These are phyloP conservation scores for Sebastes goodei DNA, from an alignment of 2,797 vertebrate genomes.

Conservation along the genomic window DNA sequence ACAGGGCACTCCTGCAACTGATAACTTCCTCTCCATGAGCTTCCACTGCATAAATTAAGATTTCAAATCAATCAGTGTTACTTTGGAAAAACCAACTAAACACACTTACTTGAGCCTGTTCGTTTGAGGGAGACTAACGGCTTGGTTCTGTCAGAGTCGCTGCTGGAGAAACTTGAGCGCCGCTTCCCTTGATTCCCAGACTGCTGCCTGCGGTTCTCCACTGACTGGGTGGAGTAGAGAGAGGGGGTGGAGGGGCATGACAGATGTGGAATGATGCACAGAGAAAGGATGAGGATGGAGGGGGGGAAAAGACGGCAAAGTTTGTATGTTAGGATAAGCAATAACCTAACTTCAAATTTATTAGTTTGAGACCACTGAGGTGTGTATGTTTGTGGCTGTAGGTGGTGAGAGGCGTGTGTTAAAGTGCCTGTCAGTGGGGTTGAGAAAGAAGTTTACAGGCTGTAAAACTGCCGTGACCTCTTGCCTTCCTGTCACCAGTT, in stretches of 20 bases:
- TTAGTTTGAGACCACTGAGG: neutral
- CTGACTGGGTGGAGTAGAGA: conserved; percentile 65
- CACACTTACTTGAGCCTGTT: conserved; percentile 88
- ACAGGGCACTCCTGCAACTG: neutral
- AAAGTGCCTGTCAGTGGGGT: conserved; percentile 50
- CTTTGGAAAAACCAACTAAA: neutral
- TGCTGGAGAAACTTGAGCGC: conserved; percentile 91
- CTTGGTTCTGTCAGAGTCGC: conserved; percentile 86
- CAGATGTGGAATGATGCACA: conserved; percentile 36
- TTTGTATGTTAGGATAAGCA: neutral
- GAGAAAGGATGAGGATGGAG: conserved; percentile 12
- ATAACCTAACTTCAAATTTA: conserved; percentile 32
- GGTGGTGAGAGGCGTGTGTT: conserved; percentile 41
- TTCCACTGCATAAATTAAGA: neutral
- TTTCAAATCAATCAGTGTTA: neutral
- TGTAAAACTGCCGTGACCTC: conserved; percentile 59
- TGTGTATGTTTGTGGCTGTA: conserved; percentile 36
- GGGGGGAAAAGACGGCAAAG: neutral
- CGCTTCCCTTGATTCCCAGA: conserved; percentile 85
- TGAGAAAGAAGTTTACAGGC: conserved; percentile 61
- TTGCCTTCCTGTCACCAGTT: conserved; percentile 46
- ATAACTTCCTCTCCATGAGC: neutral
- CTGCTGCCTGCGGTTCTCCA: conserved; percentile 76
- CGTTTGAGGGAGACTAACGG: conserved; percentile 89
- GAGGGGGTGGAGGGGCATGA: neutral